These are phyloP conservation scores for Bombus waltoni DNA, from an alignment of 1,140 invertebrate species.

Conservation along the genomic window DNA sequence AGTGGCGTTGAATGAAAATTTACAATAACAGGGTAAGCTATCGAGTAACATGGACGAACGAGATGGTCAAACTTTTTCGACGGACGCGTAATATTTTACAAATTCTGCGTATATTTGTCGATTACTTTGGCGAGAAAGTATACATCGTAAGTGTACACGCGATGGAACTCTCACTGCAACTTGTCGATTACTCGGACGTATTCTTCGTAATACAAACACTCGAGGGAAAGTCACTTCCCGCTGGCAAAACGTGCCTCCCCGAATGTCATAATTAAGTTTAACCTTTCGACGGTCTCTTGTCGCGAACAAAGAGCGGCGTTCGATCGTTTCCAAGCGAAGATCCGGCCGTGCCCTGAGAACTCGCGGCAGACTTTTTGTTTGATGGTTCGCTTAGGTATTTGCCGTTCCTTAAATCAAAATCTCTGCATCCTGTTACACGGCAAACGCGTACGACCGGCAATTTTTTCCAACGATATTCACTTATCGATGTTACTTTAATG, in stretches of 20 bases:
- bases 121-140: not conserved
- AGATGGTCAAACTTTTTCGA: not conserved
- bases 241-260: not conserved
- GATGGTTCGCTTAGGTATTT: not conserved
- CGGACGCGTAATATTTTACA: not conserved
- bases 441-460: not conserved
- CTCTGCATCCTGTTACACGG: not conserved
- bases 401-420: not conserved
- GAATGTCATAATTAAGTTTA: conserved; percentile 49
- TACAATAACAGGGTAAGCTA: not conserved
- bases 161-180: not conserved
- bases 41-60: no score
- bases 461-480: not conserved
- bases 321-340: conserved; percentile 61
- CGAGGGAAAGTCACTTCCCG: conserved; percentile 12
- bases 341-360: conserved; percentile 57
- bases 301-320: conserved; percentile 50
- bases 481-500: not conserved
- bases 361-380: not conserved
- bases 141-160: no score
- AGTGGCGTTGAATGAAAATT: not conserved
- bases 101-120: no score
- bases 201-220: not conserved
- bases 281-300: conserved; percentile 35
- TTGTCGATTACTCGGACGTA: not conserved